phyloP scores from a whole-genome alignment of 1,140 invertebrate species.

The Zaprionus davidi region DNA sequence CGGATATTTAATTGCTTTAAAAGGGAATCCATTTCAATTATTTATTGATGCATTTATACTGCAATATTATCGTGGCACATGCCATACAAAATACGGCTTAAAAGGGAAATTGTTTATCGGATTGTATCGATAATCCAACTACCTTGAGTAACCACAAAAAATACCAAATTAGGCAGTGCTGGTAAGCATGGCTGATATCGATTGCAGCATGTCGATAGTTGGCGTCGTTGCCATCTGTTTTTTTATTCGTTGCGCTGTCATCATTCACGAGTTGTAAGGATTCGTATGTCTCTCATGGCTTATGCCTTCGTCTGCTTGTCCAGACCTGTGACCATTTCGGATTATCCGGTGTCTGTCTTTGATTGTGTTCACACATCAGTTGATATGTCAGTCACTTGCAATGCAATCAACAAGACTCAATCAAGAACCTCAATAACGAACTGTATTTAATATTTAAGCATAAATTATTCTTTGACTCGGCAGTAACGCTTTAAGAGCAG shows the following conservation, averaged over 20 bases:
- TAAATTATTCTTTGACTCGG: neutral
- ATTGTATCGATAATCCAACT: too few relatives aligned
- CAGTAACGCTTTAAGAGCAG: constrained; percentile 51
- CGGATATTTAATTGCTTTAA: neutral
- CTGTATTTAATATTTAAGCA: neutral
- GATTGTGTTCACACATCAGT: neutral
- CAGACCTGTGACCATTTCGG: neutral
- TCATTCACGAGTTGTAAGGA: neutral
- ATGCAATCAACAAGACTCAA: neutral
- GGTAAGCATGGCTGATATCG: neutral
- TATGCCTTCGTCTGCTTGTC: neutral
- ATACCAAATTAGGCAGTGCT: too few relatives aligned
- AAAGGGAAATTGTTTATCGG: too few relatives aligned
- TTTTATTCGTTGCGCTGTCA: neutral
- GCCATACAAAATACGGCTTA: too few relatives aligned
- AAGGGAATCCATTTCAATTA: neutral
- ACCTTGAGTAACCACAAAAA: too few relatives aligned
- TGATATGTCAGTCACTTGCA: neutral
- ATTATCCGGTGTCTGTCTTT: neutral
- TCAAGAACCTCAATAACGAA: neutral
- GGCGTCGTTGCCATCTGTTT: neutral
- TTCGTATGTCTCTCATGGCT: neutral
- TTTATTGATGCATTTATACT: neutral
- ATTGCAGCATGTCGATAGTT: neutral
- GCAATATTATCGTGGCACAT: too few relatives aligned